Evolutionary conservation across 2,113 vertebrate species (phyloP).

Genomic region (Xiphorhynchus elegans): DNA sequence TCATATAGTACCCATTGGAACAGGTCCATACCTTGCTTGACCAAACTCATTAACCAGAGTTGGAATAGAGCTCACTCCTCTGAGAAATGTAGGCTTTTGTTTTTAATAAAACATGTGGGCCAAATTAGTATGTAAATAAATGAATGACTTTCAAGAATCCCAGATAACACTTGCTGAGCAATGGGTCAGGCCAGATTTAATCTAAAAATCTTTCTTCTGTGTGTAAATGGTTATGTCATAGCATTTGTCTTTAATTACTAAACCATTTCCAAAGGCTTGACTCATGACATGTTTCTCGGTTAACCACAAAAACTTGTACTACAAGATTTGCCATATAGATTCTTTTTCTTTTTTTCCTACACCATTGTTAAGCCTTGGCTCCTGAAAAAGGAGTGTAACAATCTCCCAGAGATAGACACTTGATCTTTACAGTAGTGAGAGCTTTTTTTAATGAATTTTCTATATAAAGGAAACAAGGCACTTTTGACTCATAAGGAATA

Average conservation of each 20-base stretch:
- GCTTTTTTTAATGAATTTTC: background rate
- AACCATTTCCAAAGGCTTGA: constrained; percentile 81
- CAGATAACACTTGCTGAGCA: constrained; percentile 84
- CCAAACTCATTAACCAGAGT: constrained; percentile 54
- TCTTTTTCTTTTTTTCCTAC: constrained; percentile 48
- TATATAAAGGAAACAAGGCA: constrained; percentile 24
- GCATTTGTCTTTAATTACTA: constrained; percentile 87
- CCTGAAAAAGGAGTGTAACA: constrained; percentile 65
- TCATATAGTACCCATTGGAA: constrained; percentile 2
- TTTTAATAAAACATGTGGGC: constrained; percentile 78
- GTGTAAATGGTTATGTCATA: constrained; percentile 85
- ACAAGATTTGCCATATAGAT: constrained; percentile 82
- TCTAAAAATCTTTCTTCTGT: constrained; percentile 78
- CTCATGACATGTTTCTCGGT: constrained; percentile 79
- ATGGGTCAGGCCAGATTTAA: constrained; percentile 80
- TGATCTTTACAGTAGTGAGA: constrained; percentile 62
- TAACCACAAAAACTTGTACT: constrained; percentile 86
- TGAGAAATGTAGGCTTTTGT: constrained; percentile 64
- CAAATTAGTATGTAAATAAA: constrained; percentile 83
- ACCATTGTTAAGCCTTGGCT: constrained; percentile 68
- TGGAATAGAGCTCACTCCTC: constrained; percentile 45
- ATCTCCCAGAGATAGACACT: constrained; percentile 59
- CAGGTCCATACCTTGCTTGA: constrained; percentile 36
- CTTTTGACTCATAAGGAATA: constrained; percentile 22
- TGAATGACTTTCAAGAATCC: constrained; percentile 74